phyloP scores from a whole-genome alignment of 2,888 invertebrate species.

The Acronicta alni region DNA sequence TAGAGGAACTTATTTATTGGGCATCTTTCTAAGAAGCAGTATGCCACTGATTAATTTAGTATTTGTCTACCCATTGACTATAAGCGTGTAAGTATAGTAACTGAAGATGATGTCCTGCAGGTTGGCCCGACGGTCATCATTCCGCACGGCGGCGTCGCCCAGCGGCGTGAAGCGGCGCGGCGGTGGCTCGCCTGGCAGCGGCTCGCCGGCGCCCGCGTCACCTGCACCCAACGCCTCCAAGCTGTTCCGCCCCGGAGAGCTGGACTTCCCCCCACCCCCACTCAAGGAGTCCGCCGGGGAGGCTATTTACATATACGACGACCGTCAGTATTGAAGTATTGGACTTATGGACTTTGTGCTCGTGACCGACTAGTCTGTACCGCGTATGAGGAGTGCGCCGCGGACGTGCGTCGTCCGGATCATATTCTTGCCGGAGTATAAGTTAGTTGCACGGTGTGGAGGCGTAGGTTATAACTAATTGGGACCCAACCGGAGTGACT shows the following conservation, averaged over 20 bases:
- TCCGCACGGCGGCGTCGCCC: constrained; percentile 86
- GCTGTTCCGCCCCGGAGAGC: constrained; percentile 83
- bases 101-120: constrained; percentile 76
- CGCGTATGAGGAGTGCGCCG: constrained; percentile 39
- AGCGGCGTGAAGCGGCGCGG: constrained; percentile 85
- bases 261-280: constrained; percentile 84
- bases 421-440: constrained; percentile 59
- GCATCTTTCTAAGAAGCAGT: too few relatives aligned
- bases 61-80: too few relatives aligned
- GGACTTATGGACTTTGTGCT: constrained; percentile 45
- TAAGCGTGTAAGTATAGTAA: too few relatives aligned
- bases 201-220: constrained; percentile 83
- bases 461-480: constrained; percentile 70
- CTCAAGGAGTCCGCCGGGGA: constrained; percentile 92
- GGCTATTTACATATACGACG: constrained; percentile 89
- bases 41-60: too few relatives aligned
- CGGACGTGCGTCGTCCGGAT: constrained; percentile 32
- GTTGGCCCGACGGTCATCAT: constrained; percentile 91
- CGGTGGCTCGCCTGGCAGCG: constrained; percentile 79
- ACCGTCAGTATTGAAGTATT: constrained; percentile 80
- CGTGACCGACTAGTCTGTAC: constrained; percentile 62
- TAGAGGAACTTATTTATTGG: too few relatives aligned
- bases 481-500: constrained; percentile 81
- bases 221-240: constrained; percentile 87
- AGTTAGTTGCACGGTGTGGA: constrained; percentile 58